phyloP scores from a whole-genome alignment of 2,888 invertebrate species.

The Candidula unifasciata region DNA sequence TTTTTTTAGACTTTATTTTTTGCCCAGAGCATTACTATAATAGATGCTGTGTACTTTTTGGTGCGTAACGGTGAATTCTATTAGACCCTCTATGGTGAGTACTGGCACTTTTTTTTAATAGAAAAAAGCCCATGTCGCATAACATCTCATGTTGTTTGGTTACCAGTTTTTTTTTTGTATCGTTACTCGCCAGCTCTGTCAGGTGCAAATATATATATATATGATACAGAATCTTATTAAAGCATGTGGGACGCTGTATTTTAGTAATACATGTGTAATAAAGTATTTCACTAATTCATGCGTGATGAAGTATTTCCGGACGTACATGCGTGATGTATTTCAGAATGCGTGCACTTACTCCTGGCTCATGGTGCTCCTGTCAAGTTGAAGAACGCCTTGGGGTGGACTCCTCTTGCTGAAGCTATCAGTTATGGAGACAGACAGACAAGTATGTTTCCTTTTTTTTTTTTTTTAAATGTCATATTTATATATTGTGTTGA shows the following conservation, averaged over 20 bases:
- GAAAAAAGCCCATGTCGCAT: no score
- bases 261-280: not conserved
- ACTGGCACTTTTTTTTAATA: no score
- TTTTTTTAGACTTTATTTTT: no score
- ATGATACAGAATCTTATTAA: not conserved
- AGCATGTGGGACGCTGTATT: not conserved
- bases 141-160: no score
- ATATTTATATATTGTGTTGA: no score
- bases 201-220: not conserved
- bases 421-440: slow-evolving; percentile 98
- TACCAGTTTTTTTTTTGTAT: no score
- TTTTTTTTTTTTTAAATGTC: not conserved
- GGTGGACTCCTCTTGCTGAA: slow-evolving; percentile 98
- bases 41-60: no score
- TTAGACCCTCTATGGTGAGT: no score
- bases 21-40: no score
- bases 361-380: slow-evolving; percentile 95
- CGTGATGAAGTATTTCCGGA: slow-evolving; percentile 79
- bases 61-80: no score
- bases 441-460: slow-evolving; percentile 85
- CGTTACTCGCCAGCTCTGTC: no score
- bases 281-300: not conserved
- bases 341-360: slow-evolving; percentile 91
- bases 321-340: slow-evolving; percentile 79
- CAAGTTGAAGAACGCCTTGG: slow-evolving; percentile 94